Evolutionary conservation across 2,797 vertebrate genomes (phyloP).

Genomic region (Ptychobarbus kaznakovi): DNA sequence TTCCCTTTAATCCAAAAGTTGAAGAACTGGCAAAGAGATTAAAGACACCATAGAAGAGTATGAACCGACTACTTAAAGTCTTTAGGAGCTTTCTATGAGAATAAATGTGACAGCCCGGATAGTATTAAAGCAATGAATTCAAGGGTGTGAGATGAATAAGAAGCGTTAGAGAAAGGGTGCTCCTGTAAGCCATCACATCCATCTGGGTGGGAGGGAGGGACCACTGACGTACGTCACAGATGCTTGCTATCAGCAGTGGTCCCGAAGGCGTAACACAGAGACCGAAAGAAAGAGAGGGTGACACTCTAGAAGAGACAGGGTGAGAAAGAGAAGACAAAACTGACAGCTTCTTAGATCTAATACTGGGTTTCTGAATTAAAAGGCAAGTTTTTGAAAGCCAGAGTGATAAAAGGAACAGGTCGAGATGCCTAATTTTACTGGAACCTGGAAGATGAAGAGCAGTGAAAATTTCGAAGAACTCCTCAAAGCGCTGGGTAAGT

Average conservation of each 20-base stretch:
- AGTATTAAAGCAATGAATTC: slow-evolving; percentile 21
- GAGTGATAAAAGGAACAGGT: neutral
- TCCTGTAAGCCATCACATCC: slow-evolving; percentile 57
- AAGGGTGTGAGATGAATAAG: slow-evolving; percentile 40
- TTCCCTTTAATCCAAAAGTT: slow-evolving; percentile 7
- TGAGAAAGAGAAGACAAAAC: slow-evolving; percentile 51
- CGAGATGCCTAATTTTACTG: slow-evolving; percentile 91
- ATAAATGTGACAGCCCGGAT: slow-evolving; percentile 28
- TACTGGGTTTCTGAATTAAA: neutral
- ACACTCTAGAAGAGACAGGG: slow-evolving; percentile 54
- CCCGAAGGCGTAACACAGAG: slow-evolving; percentile 55
- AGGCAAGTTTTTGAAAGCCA: slow-evolving; percentile 20
- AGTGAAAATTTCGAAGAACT: slow-evolving; percentile 96
- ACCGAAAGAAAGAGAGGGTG: slow-evolving; percentile 55
- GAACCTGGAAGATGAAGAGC: slow-evolving; percentile 97
- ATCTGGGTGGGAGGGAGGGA: slow-evolving; percentile 56
- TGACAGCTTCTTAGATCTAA: slow-evolving; percentile 48
- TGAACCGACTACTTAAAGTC: slow-evolving; percentile 31
- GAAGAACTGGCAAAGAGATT: neutral
- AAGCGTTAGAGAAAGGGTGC: slow-evolving; percentile 24
- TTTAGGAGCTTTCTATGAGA: slow-evolving; percentile 28
- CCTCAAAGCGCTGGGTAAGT: slow-evolving; percentile 92
- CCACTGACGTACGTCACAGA: slow-evolving; percentile 66
- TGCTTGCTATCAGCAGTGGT: slow-evolving; percentile 62
- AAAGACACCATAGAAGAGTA: neutral